These are phyloP conservation scores for Crocodylus rhombifer DNA, from an alignment of 2,797 vertebrate species.

Conservation along the genomic window DNA sequence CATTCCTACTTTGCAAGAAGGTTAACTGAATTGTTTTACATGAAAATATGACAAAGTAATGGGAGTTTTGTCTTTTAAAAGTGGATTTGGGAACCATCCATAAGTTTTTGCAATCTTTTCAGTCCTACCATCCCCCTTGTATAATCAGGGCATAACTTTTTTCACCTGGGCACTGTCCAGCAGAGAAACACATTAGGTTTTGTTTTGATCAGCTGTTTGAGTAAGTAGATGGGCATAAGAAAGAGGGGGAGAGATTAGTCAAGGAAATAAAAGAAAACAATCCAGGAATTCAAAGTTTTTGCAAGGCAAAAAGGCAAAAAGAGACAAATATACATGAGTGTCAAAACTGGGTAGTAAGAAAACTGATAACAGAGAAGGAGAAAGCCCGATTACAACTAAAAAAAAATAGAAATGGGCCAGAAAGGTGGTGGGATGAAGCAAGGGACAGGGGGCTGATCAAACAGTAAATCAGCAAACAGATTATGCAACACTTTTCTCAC, in stretches of 20 bases:
- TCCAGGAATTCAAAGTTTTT: neutral
- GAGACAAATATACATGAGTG: neutral
- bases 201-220: neutral
- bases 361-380: neutral
- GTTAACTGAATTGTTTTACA: neutral
- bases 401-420: neutral
- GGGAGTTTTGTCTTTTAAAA: neutral
- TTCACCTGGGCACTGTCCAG: neutral
- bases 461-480: neutral
- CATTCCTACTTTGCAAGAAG: neutral
- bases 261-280: neutral
- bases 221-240: neutral
- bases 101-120: too few species aligned
- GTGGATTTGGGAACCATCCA: too few species aligned
- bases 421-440: neutral
- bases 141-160: neutral
- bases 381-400: neutral
- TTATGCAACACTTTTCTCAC: neutral
- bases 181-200: neutral
- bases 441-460: rapidly evolving
- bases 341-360: neutral
- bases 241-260: neutral
- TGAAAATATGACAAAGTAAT: neutral
- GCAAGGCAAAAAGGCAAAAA: neutral
- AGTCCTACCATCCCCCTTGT: neutral